Conservation (phyloP, 2,888 invertebrate species). For the Volucella inanis region DNA sequence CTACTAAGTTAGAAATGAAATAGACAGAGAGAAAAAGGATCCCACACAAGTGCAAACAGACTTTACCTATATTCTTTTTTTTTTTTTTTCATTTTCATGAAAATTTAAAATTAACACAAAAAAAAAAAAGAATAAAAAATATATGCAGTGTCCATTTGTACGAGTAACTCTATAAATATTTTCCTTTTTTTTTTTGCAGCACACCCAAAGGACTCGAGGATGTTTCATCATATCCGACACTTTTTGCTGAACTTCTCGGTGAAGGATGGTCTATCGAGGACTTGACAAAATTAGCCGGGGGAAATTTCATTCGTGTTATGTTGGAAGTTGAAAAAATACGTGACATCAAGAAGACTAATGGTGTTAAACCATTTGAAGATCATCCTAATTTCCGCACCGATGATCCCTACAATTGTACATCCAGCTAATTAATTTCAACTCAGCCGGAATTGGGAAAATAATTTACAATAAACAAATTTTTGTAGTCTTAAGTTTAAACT, state of each 20-base stretch:
- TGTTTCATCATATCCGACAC: conserved; percentile 90
- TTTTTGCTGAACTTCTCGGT: conserved; percentile 90
- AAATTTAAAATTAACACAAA: neutral
- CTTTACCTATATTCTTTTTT: neutral
- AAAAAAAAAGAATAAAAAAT: neutral
- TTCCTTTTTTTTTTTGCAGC: conserved; percentile 83
- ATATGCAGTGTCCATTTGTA: neutral
- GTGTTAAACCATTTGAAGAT: conserved; percentile 90
- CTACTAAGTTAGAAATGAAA: neutral
- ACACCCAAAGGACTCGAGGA: conserved; percentile 92
- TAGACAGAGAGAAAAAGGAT: neutral
- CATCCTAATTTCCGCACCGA: conserved; percentile 83
- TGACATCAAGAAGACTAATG: conserved; percentile 88
- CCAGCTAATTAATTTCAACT: conserved; percentile 82
- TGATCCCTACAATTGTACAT: conserved; percentile 83
- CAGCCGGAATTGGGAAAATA: conserved; percentile 70
- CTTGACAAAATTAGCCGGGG: conserved; percentile 89
- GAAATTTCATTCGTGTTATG: conserved; percentile 89
- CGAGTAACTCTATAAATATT: neutral
- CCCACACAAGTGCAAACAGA: neutral
- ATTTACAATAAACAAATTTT: conserved; percentile 22
- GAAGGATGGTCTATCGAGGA: conserved; percentile 92
- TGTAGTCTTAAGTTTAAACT: conserved; percentile 6
- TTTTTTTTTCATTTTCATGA: neutral
- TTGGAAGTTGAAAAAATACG: conserved; percentile 88